Evolutionary conservation across 2,797 vertebrate species (phyloP), one percentile per base, ranked within the genome.

Genomic region (Pangasius sanitwongsei): DNA sequence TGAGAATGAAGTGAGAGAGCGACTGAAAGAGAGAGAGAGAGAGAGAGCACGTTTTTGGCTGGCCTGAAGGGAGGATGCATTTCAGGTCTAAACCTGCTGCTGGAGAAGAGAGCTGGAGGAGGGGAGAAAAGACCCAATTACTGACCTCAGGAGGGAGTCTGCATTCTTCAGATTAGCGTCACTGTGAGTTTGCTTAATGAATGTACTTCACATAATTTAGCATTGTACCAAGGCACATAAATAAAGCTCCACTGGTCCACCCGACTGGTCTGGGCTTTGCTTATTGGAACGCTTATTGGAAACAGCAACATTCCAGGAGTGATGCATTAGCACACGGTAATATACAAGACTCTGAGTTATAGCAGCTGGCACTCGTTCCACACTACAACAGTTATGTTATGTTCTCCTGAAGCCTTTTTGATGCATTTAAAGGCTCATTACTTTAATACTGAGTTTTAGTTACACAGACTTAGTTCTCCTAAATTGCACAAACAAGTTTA

Each of bases 51-150:
- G 96, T 96, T 95, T 95, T 96, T 96, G 92, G 92, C 93, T 96
- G 93, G 94, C 96, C 96, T 94, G 94, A 92, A 92, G 91, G 95
- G 95, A 84, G 94, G 95, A 96, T 88, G 44, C 94, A 95, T 96
- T 97, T 96, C 94, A 97, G 96, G 97, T 97, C 96, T 94, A 95
- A 96, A 94, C 97, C 95, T 97, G 97, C 96, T 95, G 94, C 92
- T 94, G 90, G 90, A 91, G 91, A 28, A 90, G 41, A 81, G 75
- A 85, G 91, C 93, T 89, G 92, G 89, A 89, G 92, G 94, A 94
- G 87, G 80, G 91, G 74, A 90, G 91, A 89, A 87, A 91, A 81
- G 88, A 86, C 89, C 92, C 89, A 92, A 91, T 92, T 92, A 92
- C 85, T 92, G 92, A 92, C 89, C 92, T 86, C 63, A 44, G 92